phyloP scores from a whole-genome alignment of 2,113 vertebrate species.

The Recurvirostra avosetta region DNA sequence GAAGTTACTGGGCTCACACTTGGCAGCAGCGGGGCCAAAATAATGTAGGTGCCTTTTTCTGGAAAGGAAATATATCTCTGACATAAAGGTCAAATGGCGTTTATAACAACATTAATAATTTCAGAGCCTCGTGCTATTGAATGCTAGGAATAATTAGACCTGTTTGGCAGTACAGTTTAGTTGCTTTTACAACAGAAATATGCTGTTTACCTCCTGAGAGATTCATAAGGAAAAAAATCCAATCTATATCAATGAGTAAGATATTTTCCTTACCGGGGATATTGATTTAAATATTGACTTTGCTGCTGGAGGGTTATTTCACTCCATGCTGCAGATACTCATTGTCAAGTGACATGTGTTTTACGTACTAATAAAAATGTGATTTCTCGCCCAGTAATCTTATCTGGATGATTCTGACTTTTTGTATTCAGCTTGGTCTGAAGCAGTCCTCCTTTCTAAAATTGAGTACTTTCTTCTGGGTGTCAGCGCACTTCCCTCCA shows the following conservation, averaged over 20 bases:
- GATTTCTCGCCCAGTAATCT: slow-evolving; percentile 31
- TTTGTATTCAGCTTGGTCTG: not conserved
- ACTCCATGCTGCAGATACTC: slow-evolving; percentile 9
- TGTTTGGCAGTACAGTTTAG: slow-evolving; percentile 31
- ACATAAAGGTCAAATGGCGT: slow-evolving; percentile 29
- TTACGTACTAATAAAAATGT: slow-evolving; percentile 51
- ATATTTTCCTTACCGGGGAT: slow-evolving; percentile 67
- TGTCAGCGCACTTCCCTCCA: not conserved
- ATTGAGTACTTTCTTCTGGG: not conserved
- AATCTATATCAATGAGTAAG: slow-evolving; percentile 64
- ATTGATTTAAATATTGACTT: slow-evolving; percentile 73
- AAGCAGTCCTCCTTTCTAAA: not conserved
- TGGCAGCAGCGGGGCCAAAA: not conserved
- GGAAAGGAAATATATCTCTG: not conserved
- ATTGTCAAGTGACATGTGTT: slow-evolving; percentile 51
- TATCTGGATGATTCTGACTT: not conserved
- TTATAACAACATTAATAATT: slow-evolving; percentile 45
- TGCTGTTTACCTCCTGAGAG: slow-evolving; percentile 46
- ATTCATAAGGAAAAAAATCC: slow-evolving; percentile 67
- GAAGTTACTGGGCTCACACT: not conserved
- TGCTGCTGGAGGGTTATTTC: slow-evolving; percentile 49
- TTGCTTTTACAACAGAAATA: slow-evolving; percentile 41
- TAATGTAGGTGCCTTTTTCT: not conserved
- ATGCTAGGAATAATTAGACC: slow-evolving; percentile 26
- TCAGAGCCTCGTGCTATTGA: slow-evolving; percentile 27